Base-by-base conservation (phyloP, 1,140 invertebrate genomes). In the Maniola jurtina region DNA sequence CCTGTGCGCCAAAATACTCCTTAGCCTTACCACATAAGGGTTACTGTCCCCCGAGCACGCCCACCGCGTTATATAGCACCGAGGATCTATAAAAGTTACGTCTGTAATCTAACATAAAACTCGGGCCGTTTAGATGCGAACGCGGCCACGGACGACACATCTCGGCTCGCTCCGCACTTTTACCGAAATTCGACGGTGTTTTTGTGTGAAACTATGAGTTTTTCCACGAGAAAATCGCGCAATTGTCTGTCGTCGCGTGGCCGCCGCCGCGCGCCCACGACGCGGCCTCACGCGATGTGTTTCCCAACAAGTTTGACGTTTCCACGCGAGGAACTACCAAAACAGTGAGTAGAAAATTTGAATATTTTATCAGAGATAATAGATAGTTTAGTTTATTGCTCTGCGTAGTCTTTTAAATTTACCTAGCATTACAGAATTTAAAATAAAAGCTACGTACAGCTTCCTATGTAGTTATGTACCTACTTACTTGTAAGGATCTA, bases 71-170 rank as follows among this genome's bases (percentile, higher is more conserved):
- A 90, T 90, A 90, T 90, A 90, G 88, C 86, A 89, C 86, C 83
- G 88, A 90, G 86, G 88, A 90, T 90, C 88, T 90, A 90, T 90
- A 90, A 90, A 90, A 90, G 88, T 90, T 90, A 90, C 88, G 88
- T 90, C 88, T 90, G 88, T 90, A 90, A 90, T 90, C 88, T 90
- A 90, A 90, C 88, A 90, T 90, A 90, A 90, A 90, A 90, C 84
- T 90, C 88, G 85, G 86, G 85, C 88, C 88, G 88, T 89, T 90
- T 90, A 90, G 88, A 90, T 90, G 88, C 86, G 88, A 89, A 90
- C 85, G 86, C 88, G 86, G 86, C 81, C 81, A 86, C 84, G 86
- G 86, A 87, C 86, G 88, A 89, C 86, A 90, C 88, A 90, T 90
- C 88, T 90, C 88, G 80, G 78, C 68, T 81, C 83, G 88, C 88